Evolutionary conservation across 1,140 invertebrate genomes (phyloP).

Genomic region (Orchesella cincta): DNA sequence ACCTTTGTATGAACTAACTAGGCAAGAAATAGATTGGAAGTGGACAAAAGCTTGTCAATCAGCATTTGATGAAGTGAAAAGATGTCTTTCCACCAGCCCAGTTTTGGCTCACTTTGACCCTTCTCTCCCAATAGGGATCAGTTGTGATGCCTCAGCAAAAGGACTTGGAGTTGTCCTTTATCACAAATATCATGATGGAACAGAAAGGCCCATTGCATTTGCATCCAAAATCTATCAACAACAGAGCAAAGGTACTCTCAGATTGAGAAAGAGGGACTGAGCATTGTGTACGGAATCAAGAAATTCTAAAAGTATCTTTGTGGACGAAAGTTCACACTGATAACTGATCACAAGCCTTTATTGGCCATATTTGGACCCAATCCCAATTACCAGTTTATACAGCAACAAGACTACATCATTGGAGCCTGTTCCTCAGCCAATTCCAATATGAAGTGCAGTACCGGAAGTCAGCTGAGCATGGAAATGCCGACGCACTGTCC

Average conservation of each 20-base stretch:
- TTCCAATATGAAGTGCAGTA: slow-evolving; percentile 47
- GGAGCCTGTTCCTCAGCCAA: slow-evolving; percentile 36
- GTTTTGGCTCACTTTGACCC: slow-evolving; percentile 48
- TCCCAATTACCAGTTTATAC: background rate
- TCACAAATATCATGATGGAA: slow-evolving; percentile 54
- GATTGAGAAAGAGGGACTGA: slow-evolving; percentile 57
- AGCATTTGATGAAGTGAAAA: background rate
- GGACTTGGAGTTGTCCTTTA: slow-evolving; percentile 59
- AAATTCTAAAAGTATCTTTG: too few relatives aligned
- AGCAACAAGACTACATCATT: slow-evolving; percentile 44
- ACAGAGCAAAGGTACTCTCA: slow-evolving; percentile 54
- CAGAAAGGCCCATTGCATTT: slow-evolving; percentile 57
- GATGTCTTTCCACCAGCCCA: background rate
- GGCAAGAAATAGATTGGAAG: background rate
- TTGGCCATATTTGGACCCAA: background rate
- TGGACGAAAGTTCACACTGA: background rate
- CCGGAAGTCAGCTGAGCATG: slow-evolving; percentile 36
- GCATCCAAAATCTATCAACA: slow-evolving; percentile 53
- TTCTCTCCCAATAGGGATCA: slow-evolving; percentile 52
- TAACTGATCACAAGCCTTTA: slow-evolving; percentile 24
- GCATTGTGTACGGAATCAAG: slow-evolving; percentile 46
- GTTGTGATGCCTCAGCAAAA: slow-evolving; percentile 59
- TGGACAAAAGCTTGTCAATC: background rate
- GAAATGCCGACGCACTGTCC: background rate
- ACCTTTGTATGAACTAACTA: background rate